Evolutionary conservation across 2,888 invertebrate species (phyloP), one percentile per base, ranked within the genome.

Genomic region (Caradrina kadenii): DNA sequence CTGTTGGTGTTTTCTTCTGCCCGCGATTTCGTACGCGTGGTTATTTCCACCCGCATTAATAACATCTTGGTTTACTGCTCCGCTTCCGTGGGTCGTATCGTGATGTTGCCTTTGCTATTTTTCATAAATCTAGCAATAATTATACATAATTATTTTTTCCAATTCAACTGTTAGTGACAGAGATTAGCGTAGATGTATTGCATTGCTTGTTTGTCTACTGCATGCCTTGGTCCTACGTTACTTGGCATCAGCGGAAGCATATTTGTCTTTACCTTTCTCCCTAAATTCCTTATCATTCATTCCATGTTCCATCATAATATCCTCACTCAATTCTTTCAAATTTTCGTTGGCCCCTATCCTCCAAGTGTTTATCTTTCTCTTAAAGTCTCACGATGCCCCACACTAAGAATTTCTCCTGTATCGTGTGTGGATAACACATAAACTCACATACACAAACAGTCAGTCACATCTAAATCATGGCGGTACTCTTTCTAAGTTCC

Each of bases 401-500:
- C 35, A 35, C 35, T 35, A 35, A 8, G 35, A 35, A 35, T 35
- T 35, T 35, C 35, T 35, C 8, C 7, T 8, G 35, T 7, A 8
- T 35, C 35, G 35, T 35, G 35, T 7, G 8, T 8, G 35, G 35
- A 8, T 35, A 35, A 35, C 35, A 35, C 35, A 26, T 26, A 35
- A 35, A 8, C 35, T 35, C 35, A 35, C 7, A 8, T 35, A 35
- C 35, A 35, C 35, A 35, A 35, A 8, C 35, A 35, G 0, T 1
- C 35, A 35, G 35, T 8, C 35, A 8, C 35, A 15, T 52, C 31
- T 39, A 56, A 31, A 72, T 35, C 26, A 26, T 21, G 31, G 50
- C 73, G 42, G 54, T 42, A 31, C 10, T 60, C 21, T 65, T 63
- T 53, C 17, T 50, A 13, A 66, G 39, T 60, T 55, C 45, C 17